Evolutionary conservation across 2,113 vertebrate genomes (phyloP).

Genomic region (Notarius quadriscutis): DNA sequence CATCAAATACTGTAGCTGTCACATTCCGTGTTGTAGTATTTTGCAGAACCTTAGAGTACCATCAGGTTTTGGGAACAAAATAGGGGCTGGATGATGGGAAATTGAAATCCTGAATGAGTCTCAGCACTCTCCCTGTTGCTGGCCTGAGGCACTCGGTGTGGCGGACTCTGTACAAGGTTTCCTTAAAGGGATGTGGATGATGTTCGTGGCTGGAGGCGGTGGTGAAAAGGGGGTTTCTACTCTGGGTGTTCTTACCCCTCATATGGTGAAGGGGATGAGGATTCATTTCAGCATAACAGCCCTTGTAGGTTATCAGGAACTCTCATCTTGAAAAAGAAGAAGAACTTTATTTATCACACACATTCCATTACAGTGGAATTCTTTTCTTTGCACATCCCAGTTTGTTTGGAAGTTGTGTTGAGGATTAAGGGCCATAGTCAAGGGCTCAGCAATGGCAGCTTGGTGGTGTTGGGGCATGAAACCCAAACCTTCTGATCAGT

Average conservation of each 20-base stretch:
- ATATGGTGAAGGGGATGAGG: background rate
- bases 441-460: background rate
- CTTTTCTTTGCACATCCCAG: background rate
- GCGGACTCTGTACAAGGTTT: background rate
- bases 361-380: background rate
- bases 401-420: background rate
- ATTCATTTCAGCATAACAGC: background rate
- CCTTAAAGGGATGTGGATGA: background rate
- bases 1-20: background rate
- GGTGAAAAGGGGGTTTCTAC: background rate
- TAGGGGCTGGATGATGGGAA: background rate
- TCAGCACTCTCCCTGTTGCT: background rate
- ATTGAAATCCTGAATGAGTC: background rate
- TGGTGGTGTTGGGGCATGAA: background rate
- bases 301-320: background rate
- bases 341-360: background rate
- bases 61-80: background rate
- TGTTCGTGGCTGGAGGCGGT: background rate
- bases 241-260: background rate
- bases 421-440: background rate
- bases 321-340: background rate
- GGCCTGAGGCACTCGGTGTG: background rate
- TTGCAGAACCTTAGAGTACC: background rate
- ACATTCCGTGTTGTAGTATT: background rate
- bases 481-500: background rate